These are phyloP conservation scores for Rhegmatorhina hoffmannsi DNA, from an alignment of 2,113 vertebrate species.

Conservation along the genomic window DNA sequence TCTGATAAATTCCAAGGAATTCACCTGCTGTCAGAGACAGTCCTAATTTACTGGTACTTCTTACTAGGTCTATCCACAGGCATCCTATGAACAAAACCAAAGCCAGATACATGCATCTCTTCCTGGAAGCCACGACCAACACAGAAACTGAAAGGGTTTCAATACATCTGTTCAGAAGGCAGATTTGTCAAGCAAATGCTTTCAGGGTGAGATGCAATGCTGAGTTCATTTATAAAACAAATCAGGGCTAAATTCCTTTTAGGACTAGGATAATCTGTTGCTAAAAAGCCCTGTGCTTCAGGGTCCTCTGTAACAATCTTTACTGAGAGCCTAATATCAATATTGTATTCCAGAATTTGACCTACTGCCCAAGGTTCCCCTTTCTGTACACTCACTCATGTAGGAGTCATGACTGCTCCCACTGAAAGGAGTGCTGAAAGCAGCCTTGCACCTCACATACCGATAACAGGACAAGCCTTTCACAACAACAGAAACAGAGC, in stretches of 20 bases:
- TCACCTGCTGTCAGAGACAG: neutral
- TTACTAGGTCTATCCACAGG: neutral
- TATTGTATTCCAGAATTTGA: neutral
- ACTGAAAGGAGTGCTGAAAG: neutral
- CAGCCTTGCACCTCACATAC: neutral
- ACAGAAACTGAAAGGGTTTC: neutral
- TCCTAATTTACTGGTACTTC: neutral
- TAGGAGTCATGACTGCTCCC: neutral
- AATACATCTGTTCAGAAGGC: neutral
- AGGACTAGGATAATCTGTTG: neutral
- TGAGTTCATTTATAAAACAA: neutral
- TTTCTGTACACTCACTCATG: neutral
- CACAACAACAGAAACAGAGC: neutral
- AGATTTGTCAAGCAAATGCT: neutral
- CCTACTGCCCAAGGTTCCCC: neutral
- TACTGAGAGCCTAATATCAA: neutral
- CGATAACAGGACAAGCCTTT: neutral
- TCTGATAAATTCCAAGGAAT: neutral
- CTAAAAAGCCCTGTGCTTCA: neutral
- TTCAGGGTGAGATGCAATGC: neutral
- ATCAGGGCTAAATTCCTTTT: neutral
- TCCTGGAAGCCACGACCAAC: neutral
- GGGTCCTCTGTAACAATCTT: neutral
- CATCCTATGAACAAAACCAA: neutral
- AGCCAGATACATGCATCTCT: neutral